A percentile compares a stretch with the other conserved stretches of the same genome.
Conservation (phyloP, 2,113 vertebrate species). For the Leptodactylus fuscus region DNA sequence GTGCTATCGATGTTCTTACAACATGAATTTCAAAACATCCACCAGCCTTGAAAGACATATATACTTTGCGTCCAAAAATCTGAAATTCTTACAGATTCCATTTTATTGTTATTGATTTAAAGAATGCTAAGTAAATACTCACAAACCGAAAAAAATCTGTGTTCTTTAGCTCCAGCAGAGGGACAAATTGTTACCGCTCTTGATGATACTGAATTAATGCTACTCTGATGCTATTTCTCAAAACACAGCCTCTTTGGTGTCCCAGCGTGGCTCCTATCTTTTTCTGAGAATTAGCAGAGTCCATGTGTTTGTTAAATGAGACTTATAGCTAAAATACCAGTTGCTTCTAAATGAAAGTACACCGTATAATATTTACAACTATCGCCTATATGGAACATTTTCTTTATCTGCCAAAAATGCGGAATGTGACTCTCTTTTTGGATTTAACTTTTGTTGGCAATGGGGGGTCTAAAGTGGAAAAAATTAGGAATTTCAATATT, state of each 20-base stretch:
- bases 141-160: constrained; percentile 16
- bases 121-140: constrained; percentile 41
- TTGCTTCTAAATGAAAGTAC: constrained; percentile 34
- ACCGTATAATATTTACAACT: not conserved
- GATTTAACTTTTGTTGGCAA: too few relatives aligned
- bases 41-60: constrained; percentile 4
- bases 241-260: constrained; percentile 35
- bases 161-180: constrained; percentile 47
- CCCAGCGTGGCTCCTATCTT: constrained; percentile 44
- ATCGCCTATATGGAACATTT: not conserved
- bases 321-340: constrained; percentile 43
- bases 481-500: too few relatives aligned
- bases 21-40: constrained; percentile 28
- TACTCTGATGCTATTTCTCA: constrained; percentile 37
- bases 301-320: constrained; percentile 49
- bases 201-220: constrained; percentile 51
- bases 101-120: constrained; percentile 41
- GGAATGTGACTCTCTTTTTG: too few relatives aligned
- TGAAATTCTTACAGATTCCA: constrained; percentile 8
- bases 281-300: constrained; percentile 38
- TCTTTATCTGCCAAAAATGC: not conserved
- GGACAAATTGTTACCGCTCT: constrained; percentile 47
- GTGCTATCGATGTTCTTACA: not conserved
- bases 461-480: too few relatives aligned
- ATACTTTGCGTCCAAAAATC: not conserved